Base-by-base conservation (phyloP, 2,797 vertebrate genomes). In the Pseudomugil gertrudae region DNA sequence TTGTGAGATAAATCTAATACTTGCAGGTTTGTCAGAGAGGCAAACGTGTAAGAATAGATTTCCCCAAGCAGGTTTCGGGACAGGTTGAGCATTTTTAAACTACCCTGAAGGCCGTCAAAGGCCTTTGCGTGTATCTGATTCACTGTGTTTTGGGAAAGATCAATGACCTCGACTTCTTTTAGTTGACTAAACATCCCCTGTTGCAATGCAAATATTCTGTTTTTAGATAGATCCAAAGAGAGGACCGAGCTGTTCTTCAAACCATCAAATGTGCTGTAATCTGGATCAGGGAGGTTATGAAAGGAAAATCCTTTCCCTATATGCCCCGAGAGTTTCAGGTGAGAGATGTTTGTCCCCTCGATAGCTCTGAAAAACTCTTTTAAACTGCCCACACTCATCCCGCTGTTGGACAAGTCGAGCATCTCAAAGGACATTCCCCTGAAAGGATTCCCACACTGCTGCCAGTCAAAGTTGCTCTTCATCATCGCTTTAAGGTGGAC, bases 11-110 rank as follows among this genome's bases (percentile, higher is more conserved):
- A 87, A 92, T 96, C 93, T 27, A 98, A 82, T 17, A 65, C 29
- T 0, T 0, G 8, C 3, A 97, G 55, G 23, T 74, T 87, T 0
- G 0, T 53, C 2, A 94, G 82, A 27, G 80, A 75, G 0, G 80
- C 55, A 85, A 98, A 98, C 19, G 90, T 84, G 47, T 87, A 9
- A 24, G 89, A 57, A 0, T 91, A 84, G 65, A 98, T 84, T 79
- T 95, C 95, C 0, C 95, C 94, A 6, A 97, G 79, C 57, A 96
- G 90, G 78, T 98, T 97, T 45, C 60, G 15, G 0, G 96, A 96
- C 26, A 98, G 60, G 68, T 95, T 94, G 40, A 97, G 94, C 26
- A 0, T 0, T 43, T 80, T 72, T 43, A 97, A 87, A 58, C 80
- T 84, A 64, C 59, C 21, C 40, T 95, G 87, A 19, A 97, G 90